These are phyloP conservation scores for Labeo rohita DNA, from an alignment of 2,113 vertebrate species.

Conservation along the genomic window DNA sequence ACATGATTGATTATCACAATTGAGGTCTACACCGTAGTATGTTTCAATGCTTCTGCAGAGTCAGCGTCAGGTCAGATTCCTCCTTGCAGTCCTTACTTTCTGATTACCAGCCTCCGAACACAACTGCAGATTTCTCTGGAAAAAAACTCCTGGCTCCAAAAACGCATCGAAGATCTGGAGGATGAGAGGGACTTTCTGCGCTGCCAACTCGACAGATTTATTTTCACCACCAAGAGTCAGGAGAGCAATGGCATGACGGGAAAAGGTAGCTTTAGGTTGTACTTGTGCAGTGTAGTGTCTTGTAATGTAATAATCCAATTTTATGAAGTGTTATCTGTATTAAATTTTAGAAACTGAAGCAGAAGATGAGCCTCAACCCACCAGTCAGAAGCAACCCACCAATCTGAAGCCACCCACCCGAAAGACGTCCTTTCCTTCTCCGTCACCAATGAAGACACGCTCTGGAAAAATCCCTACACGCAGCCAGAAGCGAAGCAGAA, in stretches of 20 bases:
- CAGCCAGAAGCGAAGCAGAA: slow-evolving; percentile 59
- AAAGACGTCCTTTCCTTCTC: slow-evolving; percentile 53
- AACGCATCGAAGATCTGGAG: slow-evolving; percentile 88
- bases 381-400: background rate
- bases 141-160: slow-evolving; percentile 88
- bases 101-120: slow-evolving; percentile 81
- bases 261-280: background rate
- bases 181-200: slow-evolving; percentile 88
- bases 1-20: background rate
- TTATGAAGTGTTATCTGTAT: background rate
- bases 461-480: slow-evolving; percentile 73
- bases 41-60: slow-evolving; percentile 56
- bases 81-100: slow-evolving; percentile 76
- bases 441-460: slow-evolving; percentile 75
- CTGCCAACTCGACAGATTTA: slow-evolving; percentile 87
- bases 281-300: background rate
- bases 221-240: slow-evolving; percentile 77
- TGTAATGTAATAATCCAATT: background rate
- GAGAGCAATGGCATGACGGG: slow-evolving; percentile 60
- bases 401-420: slow-evolving; percentile 74
- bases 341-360: slow-evolving; percentile 59
- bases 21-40: background rate
- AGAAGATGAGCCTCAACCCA: slow-evolving; percentile 54
- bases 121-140: slow-evolving; percentile 88
- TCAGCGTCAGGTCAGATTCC: slow-evolving; percentile 61